Conservation (phyloP, 1,140 invertebrate genomes). For the Drosophila arawakana region DNA sequence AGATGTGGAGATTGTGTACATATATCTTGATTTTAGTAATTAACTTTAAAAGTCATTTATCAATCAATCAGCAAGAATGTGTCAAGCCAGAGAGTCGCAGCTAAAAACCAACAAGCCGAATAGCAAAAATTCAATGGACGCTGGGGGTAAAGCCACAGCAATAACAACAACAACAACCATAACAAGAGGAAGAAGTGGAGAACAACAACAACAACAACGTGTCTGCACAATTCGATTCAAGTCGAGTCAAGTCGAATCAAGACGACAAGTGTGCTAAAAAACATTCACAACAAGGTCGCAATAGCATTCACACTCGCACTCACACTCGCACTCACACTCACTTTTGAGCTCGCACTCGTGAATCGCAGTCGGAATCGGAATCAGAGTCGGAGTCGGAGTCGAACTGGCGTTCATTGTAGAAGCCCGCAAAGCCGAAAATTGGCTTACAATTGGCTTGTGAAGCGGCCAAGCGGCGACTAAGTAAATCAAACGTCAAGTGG, state of each 20-base stretch:
- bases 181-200: slow-evolving; percentile 1
- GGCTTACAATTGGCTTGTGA: slow-evolving; percentile 80
- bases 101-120: slow-evolving; percentile 39
- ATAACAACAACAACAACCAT: slow-evolving; percentile 1
- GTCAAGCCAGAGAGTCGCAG: slow-evolving; percentile 47
- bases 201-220: slow-evolving; percentile 25
- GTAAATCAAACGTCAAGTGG: slow-evolving; percentile 62
- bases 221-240: slow-evolving; percentile 26
- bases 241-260: slow-evolving; percentile 27
- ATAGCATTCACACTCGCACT: slow-evolving; percentile 11
- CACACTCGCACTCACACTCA: slow-evolving; percentile 2
- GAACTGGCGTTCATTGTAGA: slow-evolving; percentile 7
- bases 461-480: slow-evolving; percentile 64
- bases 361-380: slow-evolving; percentile 1
- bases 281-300: slow-evolving; percentile 64
- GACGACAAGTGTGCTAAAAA: slow-evolving; percentile 70
- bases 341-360: slow-evolving; percentile 5
- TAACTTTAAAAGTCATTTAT: slow-evolving; percentile 77
- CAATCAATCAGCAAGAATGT: slow-evolving; percentile 76
- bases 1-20: slow-evolving; percentile 15
- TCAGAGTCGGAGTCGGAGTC: slow-evolving; percentile 15
- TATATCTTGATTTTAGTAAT: slow-evolving; percentile 64
- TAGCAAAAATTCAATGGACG: slow-evolving; percentile 41
- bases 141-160: slow-evolving; percentile 21
- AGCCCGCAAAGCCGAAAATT: slow-evolving; percentile 64